Evolutionary conservation across 2,113 vertebrate genomes (phyloP).

Genomic region (Microcebus tavaratra): DNA sequence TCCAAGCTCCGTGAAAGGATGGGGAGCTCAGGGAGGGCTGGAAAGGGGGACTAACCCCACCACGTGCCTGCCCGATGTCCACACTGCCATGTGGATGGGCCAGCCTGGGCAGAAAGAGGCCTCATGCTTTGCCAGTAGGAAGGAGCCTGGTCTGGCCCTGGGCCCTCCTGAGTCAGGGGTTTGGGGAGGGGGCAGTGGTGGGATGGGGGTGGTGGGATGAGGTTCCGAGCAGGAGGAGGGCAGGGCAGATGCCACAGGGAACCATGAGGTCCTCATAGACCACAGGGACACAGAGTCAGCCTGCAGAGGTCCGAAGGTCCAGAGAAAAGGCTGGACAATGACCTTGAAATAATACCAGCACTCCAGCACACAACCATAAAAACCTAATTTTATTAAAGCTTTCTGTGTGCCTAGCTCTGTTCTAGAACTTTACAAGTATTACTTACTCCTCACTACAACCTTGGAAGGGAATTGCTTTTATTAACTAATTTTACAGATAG

Average conservation of each 20-base stretch:
- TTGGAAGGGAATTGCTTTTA: background rate
- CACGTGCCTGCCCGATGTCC: accelerated
- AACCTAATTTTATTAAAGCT: background rate
- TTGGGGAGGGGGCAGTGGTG: no score
- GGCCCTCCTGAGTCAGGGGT: background rate
- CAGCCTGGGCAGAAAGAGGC: accelerated
- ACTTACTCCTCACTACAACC: no score
- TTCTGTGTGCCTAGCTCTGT: background rate
- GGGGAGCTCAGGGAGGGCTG: background rate
- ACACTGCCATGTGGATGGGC: no score
- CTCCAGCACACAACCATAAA: no score
- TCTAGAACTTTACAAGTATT: background rate
- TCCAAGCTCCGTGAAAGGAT: background rate
- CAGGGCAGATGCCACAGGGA: background rate
- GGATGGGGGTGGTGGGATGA: no score
- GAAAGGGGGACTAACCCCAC: accelerated
- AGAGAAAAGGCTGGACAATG: background rate
- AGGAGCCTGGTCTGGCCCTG: background rate
- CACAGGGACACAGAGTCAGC: accelerated
- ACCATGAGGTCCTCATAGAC: background rate
- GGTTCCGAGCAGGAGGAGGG: background rate
- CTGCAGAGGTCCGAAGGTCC: background rate
- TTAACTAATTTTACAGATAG: background rate
- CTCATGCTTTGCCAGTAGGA: background rate
- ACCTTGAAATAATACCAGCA: background rate